Evolutionary conservation across 2,888 invertebrate species (phyloP).

Genomic region (Callinectes sapidus): DNA sequence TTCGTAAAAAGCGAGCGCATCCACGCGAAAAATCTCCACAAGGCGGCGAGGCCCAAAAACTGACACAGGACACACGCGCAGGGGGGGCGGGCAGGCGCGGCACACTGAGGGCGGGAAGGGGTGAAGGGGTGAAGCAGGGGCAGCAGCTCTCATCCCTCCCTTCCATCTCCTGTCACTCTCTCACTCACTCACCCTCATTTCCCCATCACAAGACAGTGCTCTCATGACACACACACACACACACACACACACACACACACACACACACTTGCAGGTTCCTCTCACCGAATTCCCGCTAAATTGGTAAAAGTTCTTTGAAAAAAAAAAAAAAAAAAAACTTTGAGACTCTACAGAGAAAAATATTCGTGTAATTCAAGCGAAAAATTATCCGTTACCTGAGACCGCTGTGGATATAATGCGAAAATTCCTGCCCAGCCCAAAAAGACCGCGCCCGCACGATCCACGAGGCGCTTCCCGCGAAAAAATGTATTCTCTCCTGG

Average conservation of each 20-base stretch:
- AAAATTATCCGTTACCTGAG: constrained; percentile 1
- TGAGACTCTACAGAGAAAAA: neutral
- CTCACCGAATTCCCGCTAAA: neutral
- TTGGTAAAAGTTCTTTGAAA: neutral
- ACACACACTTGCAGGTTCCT: neutral
- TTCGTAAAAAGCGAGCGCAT: constrained; percentile 14
- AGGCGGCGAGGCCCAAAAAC: constrained; percentile 13
- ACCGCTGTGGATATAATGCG: constrained; percentile 15
- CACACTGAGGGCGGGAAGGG: neutral
- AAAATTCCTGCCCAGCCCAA: neutral
- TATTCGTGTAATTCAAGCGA: constrained; percentile 23
- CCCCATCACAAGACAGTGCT: neutral
- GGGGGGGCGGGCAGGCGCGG: constrained; percentile 27
- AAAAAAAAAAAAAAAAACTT: constrained; percentile 6
- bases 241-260: neutral
- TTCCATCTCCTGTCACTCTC: neutral
- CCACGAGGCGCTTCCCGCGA: neutral
- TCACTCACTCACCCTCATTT: neutral
- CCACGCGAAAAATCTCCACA: constrained; percentile 17
- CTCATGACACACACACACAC: constrained; percentile 4
- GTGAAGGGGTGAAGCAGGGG: no score
- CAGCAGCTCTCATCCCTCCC: neutral
- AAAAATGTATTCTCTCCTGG: neutral
- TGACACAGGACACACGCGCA: constrained; percentile 1
- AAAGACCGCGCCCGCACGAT: neutral